Evolutionary conservation across 1,140 invertebrate species (phyloP), one percentile per base, ranked within the genome.

Genomic region (Bicyclus anynana): DNA sequence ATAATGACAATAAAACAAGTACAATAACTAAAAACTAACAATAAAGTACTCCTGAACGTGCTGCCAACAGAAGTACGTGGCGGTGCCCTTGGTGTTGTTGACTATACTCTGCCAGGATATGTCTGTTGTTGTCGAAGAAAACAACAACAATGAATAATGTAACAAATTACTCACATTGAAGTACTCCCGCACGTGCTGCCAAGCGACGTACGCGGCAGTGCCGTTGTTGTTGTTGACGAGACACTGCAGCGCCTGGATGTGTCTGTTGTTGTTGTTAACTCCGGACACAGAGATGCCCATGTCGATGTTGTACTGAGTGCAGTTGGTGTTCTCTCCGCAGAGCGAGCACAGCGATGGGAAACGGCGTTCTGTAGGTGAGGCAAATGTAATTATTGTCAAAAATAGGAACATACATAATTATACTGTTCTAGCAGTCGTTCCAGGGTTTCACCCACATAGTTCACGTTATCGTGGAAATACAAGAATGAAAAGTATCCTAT

Each of bases 181-280:
- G 67, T 83, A 91, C 44, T 91, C 75, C 7, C 75, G 62, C 2
- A 90, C 90, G 18, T 91, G 89, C 12, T 77, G 71, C 67, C 90
- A 86, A 0, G 93, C 91, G 0, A 92, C 90, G 66, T 94, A 95
- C 0, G 94, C 93, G 0, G 95, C 91, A 21, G 91, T 90, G 3
- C 90, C 91, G 17, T 78, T 81, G 14, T 18, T 60, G 35, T 67
- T 72, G 2, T 85, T 80, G 18, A 90, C 80, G 37, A 95, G 64
- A 80, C 94, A 95, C 23, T 92, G 85, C 47, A 95, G 82, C 0
- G 93, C 92, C 14, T 93, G 93, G 47, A 91, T 84, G 72, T 94
- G 93, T 0, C 89, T 80, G 72, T 91, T 89, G 40, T 83, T 67
- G 12, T 76, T 63, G 0, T 62, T 61, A 0, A 74, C 72, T 0